Percentiles rank a stretch among this genome's conserved stretches.
Evolutionary conservation across 2,888 invertebrate species (phyloP).

Genomic region (Lepidonotus clava): DNA sequence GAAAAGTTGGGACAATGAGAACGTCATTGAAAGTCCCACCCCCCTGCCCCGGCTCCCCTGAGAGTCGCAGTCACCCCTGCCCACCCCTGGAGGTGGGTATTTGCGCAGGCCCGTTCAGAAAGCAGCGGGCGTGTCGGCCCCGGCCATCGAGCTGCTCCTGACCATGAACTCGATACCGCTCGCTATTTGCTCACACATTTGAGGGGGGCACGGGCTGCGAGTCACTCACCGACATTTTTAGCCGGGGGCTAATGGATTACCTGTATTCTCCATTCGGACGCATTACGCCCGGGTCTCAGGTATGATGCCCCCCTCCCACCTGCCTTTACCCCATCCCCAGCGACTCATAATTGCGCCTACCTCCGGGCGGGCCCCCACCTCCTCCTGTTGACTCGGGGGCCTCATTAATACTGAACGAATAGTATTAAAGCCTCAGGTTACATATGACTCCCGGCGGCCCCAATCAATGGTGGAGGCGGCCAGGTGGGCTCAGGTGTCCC

Average conservation of each 20-base stretch:
- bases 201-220: not conserved
- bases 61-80: not conserved
- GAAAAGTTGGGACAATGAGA: not conserved
- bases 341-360: constrained; percentile 39
- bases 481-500: constrained; percentile 28
- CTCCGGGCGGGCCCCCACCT: not conserved
- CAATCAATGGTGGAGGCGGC: not conserved
- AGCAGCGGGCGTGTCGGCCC: constrained; percentile 13
- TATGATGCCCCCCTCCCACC: not conserved
- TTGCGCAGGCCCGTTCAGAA: not conserved
- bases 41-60: not conserved
- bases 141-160: constrained; percentile 5
- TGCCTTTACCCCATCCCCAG: no score
- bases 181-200: constrained; percentile 47
- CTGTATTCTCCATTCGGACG: constrained; percentile 6
- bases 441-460: constrained; percentile 19
- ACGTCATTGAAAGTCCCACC: not conserved
- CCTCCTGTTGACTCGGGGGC: constrained; percentile 2
- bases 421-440: constrained; percentile 41
- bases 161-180: constrained; percentile 14
- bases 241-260: constrained; percentile 42
- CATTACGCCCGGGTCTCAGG: constrained; percentile 15
- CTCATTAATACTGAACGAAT: constrained; percentile 46
- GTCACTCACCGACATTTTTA: constrained; percentile 27
- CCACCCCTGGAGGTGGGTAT: not conserved